Evolutionary conservation across 1,140 invertebrate species (phyloP), one percentile per base, ranked within the genome.

Genomic region (Heliothis virescens): DNA sequence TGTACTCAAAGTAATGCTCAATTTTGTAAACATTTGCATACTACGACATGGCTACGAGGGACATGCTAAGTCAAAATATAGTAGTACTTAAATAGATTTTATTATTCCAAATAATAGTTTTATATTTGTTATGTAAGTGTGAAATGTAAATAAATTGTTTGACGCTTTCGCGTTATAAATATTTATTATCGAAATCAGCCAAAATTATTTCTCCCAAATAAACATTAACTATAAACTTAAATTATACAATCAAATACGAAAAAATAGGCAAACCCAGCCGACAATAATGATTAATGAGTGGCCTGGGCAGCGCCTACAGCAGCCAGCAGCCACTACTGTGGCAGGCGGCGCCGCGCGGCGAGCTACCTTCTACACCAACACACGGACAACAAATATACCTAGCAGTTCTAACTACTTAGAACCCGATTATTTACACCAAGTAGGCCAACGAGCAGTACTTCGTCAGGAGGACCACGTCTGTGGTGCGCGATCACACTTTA

Each of bases 171-270:
- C 88, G 88, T 91, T 90, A 91, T 91, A 92, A 92, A 90, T 92
- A 91, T 93, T 91, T 92, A 91, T 91, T 93, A 88, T 88, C 65
- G 84, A 90, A 93, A 92, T 93, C 89, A 91, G 90, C 91, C 90
- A 92, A 92, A 91, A 92, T 86, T 90, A 92, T 89, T 55, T 87
- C 82, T 88, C 86, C 88, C 87, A 90, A 92, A 90, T 89, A 87
- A 90, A 90, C 86, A 88, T 84, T 88, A 90, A 84, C 83, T 89
- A 91, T 88, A 90, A 91, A 92, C 87, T 87, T 90, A 90, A 88
- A 77, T 86, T 78, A 80, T 80, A 86, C 65, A 80, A 81, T 84
- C 77, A 80, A 83, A 76, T 85, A 81, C 72, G 80, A 81, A 83
- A 84, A 41, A 82, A 63, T 60, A 78, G 79, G 82, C 79, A 78